Evolutionary conservation across 2,797 vertebrate species (phyloP), one percentile per base, ranked within the genome.

Genomic region (Cephalopachus bancanus): DNA sequence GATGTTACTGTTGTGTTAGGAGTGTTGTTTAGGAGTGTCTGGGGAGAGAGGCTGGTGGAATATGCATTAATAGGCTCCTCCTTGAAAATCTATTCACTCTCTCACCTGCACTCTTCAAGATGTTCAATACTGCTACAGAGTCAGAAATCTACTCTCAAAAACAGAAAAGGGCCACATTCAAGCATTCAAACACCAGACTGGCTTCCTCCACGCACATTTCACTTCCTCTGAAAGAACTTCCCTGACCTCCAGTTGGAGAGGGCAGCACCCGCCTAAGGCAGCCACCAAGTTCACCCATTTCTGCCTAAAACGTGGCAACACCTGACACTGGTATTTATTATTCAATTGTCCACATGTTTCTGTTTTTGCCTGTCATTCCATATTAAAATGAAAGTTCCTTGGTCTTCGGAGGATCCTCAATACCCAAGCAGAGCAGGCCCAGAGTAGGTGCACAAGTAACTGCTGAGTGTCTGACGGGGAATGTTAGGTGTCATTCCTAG

Each of bases 121-220:
- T 44, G 33, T n/a, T 81, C 59, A 71, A 53, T 57, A 83, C 15
- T 75, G 37, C 81, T 51, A 80, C 19, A 84, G 30, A 86, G n/a
- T 90, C 65, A 72, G 76, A 94, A 89, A 83, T 26, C n/a, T 72
- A 80, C 53, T 60, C 87, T 89, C 37, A 62, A 81, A 59, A 84
- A 89, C 57, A 71, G 19, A 60, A 65, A 69, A 76, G 65, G 22
- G 33, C 33, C 80, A 81, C 19, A 57, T 93, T 80, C 78, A 91
- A 75, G 57, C 57, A 76, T 64, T 88, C 69, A 95, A 84, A 96
- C 80, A 33, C 74, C 87, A 91, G 69, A 69, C 44, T 24, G 87
- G 84, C 28, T 79, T 55, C 69, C 67, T 80, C 81, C 89, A 78
- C 51, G 95, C 84, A 74, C n/a, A 75, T 79, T 86, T 71, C 88